Conservation (phyloP, 1,140 invertebrate species). For the Trissolcus basalis region DNA sequence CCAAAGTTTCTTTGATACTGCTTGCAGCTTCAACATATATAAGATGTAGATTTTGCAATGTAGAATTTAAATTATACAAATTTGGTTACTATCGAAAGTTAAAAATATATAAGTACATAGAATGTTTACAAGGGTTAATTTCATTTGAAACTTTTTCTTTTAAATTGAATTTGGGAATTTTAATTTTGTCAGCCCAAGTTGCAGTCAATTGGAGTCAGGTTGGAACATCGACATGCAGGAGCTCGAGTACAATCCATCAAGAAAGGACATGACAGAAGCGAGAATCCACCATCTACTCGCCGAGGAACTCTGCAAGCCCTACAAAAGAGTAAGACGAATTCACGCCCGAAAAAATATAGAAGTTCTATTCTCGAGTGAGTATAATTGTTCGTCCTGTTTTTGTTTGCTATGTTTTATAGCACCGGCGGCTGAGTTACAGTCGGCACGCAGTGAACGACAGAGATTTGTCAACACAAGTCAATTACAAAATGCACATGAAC, state of each 20-base stretch:
- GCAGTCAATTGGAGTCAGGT: conserved; percentile 86
- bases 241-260: conserved; percentile 92
- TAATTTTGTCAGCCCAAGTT: conserved; percentile 86
- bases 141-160: no score
- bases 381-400: no score
- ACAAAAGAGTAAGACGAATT: conserved; percentile 85
- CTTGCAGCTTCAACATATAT: no score
- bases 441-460: conserved; percentile 92
- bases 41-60: no score
- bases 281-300: conserved; percentile 94
- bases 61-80: no score
- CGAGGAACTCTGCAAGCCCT: conserved; percentile 92
- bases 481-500: conserved; percentile 94
- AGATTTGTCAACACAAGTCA: conserved; percentile 89
- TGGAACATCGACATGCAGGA: conserved; percentile 96
- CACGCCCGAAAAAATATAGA: no score
- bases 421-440: conserved; percentile 92
- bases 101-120: no score
- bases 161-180: no score
- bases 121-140: no score
- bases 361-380: no score
- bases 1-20: no score
- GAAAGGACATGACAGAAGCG: conserved; percentile 93
- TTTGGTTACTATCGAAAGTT: no score
- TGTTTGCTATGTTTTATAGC: conserved; percentile 76